Evolutionary conservation across 2,797 vertebrate genomes (phyloP).

Genomic region (Neosalanx taihuensis): DNA sequence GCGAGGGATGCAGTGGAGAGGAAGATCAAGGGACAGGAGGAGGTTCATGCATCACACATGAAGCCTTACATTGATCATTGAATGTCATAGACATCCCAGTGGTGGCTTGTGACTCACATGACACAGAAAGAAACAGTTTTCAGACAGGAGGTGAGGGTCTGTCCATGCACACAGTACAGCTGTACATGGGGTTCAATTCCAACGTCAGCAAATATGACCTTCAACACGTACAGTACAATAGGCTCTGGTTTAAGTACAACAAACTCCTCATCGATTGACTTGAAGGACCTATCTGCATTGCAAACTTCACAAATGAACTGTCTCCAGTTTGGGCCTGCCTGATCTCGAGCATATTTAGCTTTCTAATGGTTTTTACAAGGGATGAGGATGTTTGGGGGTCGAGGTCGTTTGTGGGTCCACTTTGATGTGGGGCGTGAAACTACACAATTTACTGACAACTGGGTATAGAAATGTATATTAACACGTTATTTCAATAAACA

Average conservation of each 20-base stretch:
- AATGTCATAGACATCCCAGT: constrained; percentile 56
- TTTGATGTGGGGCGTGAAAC: neutral
- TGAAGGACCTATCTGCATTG: neutral
- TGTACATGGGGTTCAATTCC: neutral
- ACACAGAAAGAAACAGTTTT: constrained; percentile 56
- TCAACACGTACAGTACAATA: neutral
- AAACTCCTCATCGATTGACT: neutral
- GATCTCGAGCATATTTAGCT: neutral
- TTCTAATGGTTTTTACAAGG: neutral
- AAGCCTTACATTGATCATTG: constrained; percentile 57
- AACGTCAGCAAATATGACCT: neutral
- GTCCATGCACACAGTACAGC: neutral
- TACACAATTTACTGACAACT: neutral
- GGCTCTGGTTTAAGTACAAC: neutral
- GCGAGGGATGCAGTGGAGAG: neutral
- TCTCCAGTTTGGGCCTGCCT: too few species aligned
- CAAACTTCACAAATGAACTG: too few species aligned
- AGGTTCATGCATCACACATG: constrained; percentile 1
- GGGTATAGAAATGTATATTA: constrained; percentile 30
- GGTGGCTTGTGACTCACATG: constrained; percentile 56
- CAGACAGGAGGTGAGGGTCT: constrained; percentile 27
- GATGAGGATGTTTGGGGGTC: neutral
- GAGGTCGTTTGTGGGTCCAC: neutral
- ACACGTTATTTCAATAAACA: constrained; percentile 44
- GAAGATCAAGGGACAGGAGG: neutral